These are phyloP conservation scores for Pseudolaguvia tuberculata DNA, from an alignment of 2,113 vertebrate species.

Conservation along the genomic window DNA sequence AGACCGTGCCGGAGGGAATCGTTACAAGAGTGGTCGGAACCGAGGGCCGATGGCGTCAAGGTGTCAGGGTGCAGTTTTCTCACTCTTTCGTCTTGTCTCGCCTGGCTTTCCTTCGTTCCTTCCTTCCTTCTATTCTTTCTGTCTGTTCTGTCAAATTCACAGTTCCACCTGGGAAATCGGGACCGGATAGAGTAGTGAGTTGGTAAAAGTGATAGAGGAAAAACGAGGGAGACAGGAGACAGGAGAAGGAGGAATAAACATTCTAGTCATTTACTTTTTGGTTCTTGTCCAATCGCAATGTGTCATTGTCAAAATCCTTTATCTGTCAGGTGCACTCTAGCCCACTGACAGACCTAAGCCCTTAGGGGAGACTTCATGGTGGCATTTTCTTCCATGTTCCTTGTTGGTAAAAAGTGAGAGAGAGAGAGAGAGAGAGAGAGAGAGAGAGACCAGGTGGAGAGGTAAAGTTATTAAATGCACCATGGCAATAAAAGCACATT, in stretches of 20 bases:
- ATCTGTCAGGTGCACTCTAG: slow-evolving; percentile 71
- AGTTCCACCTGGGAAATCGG: slow-evolving; percentile 22
- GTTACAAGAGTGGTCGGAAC: slow-evolving; percentile 26
- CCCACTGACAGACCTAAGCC: slow-evolving; percentile 63
- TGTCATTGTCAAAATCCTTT: slow-evolving; percentile 73
- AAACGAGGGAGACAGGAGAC: not conserved
- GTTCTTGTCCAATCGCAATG: slow-evolving; percentile 67
- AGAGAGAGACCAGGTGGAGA: slow-evolving; percentile 51
- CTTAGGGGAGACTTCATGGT: slow-evolving; percentile 69
- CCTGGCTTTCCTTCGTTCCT: not conserved
- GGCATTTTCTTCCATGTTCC: slow-evolving; percentile 43
- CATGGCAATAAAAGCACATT: slow-evolving; percentile 69
- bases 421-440: slow-evolving; percentile 6
- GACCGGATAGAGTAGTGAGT: slow-evolving; percentile 17
- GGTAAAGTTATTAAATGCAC: slow-evolving; percentile 75
- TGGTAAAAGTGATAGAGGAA: slow-evolving; percentile 2
- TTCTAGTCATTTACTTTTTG: slow-evolving; percentile 68
- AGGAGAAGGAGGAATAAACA: slow-evolving; percentile 52
- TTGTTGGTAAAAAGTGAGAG: slow-evolving; percentile 34
- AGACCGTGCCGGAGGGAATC: slow-evolving; percentile 45
- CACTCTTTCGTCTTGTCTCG: slow-evolving; percentile 15
- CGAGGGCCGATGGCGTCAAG: slow-evolving; percentile 11
- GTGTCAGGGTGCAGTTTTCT: slow-evolving; percentile 41
- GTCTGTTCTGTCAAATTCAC: slow-evolving; percentile 56
- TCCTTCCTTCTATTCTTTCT: slow-evolving; percentile 29